Evolutionary conservation across 2,797 vertebrate genomes (phyloP), one percentile per base, ranked within the genome.

Genomic region (Luscinia megarhynchos): DNA sequence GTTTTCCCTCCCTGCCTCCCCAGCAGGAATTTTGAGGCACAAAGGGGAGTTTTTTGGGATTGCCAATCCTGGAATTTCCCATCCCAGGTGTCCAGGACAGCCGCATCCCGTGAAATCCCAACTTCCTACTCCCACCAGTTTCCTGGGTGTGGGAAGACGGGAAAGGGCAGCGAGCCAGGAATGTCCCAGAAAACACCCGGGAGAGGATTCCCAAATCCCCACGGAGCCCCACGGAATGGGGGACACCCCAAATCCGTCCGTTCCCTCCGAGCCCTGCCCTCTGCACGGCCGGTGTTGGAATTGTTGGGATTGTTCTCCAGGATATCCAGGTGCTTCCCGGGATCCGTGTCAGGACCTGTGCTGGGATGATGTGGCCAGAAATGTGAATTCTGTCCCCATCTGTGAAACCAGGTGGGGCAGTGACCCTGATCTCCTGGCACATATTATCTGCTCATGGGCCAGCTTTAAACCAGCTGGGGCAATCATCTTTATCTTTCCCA

Each of bases 251-350:
- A 59, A 81, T 24, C 64, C 77, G 1, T 5, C 53, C 6, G 0
- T 29, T 22, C 77, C 63, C 43, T 18, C 62, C 9, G 0, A 16
- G 24, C 24, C 53, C 11, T 1, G 24, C 53, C 32, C 53, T 16
- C 24, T 9, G 17, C 50, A 5, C 22, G 0, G 15, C 3, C 0
- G 19, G 7, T 1, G 30, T 1, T 1, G 40, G 61, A 30, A 46
- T 26, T 12, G 22, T 26, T 4, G 41, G 76, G 29, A 40, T 41
- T 38, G 4, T 21, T 5, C 64, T 17, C 38, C 45, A 1, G 78
- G 32, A 30, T 26, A 30, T 61, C 64, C 43, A 0, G 41, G n/a
- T 1, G n/a, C 2, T 13, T 40, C 53, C 36, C 9, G 5, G 43
- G 43, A 45, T 21, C 43, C 5, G 27, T 17, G 50, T 51, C 50